phyloP scores from a whole-genome alignment of 2,797 vertebrate species.

The Sebastes baramenuke region DNA sequence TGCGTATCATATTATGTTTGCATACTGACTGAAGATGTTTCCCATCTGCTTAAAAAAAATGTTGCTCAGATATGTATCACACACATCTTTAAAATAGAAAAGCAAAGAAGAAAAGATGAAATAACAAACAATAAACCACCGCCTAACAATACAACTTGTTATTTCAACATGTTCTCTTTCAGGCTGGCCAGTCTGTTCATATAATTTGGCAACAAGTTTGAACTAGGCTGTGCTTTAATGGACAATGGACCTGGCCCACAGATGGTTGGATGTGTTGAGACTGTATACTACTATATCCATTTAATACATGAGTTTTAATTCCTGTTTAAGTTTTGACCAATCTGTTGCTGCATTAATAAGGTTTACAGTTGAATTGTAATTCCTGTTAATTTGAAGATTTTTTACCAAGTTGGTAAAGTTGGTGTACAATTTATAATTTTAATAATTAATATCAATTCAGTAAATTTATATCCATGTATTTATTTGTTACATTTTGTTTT shows the following conservation, averaged over 20 bases:
- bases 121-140: not conserved
- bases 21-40: constrained; percentile 37
- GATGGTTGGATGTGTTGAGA: not conserved
- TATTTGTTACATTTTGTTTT: too few species aligned
- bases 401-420: too few species aligned
- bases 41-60: constrained; percentile 25
- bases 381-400: too few species aligned
- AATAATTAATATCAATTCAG: too few species aligned
- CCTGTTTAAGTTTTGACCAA: too few species aligned
- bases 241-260: not conserved
- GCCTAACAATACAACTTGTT: not conserved
- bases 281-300: too few species aligned
- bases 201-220: not conserved
- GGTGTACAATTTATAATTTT: fast-evolving
- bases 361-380: too few species aligned
- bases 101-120: not conserved
- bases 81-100: constrained; percentile 6
- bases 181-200: not conserved
- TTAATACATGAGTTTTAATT: too few species aligned
- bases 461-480: too few species aligned
- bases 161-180: not conserved
- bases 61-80: constrained; percentile 18
- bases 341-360: too few species aligned
- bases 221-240: not conserved
- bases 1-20: constrained; percentile 41